A percentile compares a stretch with the other conserved stretches of the same genome.
These are phyloP conservation scores for Rugalucina vietnamica DNA, from an alignment of 2,888 invertebrate genomes.

Conservation along the genomic window DNA sequence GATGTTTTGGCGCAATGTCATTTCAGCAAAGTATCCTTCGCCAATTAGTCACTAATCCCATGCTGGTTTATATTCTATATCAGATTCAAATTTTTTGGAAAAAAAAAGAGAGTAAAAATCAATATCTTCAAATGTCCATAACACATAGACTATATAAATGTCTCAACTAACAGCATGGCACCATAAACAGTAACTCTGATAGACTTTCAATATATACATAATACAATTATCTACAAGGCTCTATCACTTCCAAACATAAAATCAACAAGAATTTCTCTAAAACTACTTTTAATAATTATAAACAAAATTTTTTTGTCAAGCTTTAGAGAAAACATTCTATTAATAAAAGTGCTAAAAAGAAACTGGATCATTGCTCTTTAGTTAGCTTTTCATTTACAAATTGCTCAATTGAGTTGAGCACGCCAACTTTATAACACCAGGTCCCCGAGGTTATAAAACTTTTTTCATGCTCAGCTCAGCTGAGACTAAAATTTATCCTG, in stretches of 20 bases:
- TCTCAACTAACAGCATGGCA: neutral
- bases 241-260: neutral
- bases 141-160: neutral
- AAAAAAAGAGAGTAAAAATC: neutral
- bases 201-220: slow-evolving; percentile 3
- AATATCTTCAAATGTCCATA: neutral
- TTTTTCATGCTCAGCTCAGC: too few species aligned
- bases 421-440: neutral
- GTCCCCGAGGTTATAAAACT: too few species aligned
- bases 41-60: too few species aligned
- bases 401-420: neutral
- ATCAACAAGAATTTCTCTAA: neutral
- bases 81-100: neutral
- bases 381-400: neutral
- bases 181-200: neutral
- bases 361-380: neutral
- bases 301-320: neutral
- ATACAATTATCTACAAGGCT: neutral
- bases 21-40: too few species aligned
- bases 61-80: neutral
- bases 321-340: neutral
- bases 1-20: too few species aligned
- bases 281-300: neutral
- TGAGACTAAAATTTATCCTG: too few species aligned
- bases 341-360: neutral